A percentile compares a stretch with the other conserved stretches of the same genome.
phyloP scores from a whole-genome alignment of 1,140 invertebrate species.

The Steinernema khuongi region DNA sequence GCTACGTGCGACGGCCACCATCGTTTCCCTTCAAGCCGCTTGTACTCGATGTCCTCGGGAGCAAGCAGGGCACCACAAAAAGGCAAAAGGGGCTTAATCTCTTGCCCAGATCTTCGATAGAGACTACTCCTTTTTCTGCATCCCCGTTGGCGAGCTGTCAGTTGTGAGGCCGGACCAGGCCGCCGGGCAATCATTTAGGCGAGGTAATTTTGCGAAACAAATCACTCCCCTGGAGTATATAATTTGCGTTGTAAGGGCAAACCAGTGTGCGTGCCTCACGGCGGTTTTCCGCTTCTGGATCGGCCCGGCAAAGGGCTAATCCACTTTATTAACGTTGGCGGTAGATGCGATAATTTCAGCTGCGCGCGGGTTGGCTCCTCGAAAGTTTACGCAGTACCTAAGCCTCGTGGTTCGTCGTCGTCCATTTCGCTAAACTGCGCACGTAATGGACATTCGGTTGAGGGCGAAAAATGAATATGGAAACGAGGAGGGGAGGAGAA shows the following conservation, averaged over 20 bases:
- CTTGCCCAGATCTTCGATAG: neutral
- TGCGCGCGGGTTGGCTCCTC: neutral
- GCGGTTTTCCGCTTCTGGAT: too few relatives aligned
- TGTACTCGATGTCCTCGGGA: neutral
- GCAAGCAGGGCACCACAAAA: neutral
- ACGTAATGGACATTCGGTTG: constrained; percentile 11
- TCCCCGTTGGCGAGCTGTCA: neutral
- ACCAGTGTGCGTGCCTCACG: too few relatives aligned
- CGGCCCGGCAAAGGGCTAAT: too few relatives aligned
- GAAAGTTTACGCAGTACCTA: neutral
- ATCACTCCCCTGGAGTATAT: neutral
- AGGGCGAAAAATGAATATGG: constrained; percentile 1
- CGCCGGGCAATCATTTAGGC: neutral
- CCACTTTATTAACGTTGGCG: too few relatives aligned
- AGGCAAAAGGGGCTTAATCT: neutral
- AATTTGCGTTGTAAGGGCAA: constrained; percentile 12
- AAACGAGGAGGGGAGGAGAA: neutral
- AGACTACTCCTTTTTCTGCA: neutral
- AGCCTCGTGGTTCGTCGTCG: neutral
- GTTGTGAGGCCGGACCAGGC: neutral
- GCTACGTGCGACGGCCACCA: neutral
- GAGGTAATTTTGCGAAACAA: constrained; percentile 9
- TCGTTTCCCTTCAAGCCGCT: neutral
- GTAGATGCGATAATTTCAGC: neutral
- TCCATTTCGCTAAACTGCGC: neutral